Evolutionary conservation across 2,797 vertebrate genomes (phyloP).

Genomic region (Okamejei kenojei): DNA sequence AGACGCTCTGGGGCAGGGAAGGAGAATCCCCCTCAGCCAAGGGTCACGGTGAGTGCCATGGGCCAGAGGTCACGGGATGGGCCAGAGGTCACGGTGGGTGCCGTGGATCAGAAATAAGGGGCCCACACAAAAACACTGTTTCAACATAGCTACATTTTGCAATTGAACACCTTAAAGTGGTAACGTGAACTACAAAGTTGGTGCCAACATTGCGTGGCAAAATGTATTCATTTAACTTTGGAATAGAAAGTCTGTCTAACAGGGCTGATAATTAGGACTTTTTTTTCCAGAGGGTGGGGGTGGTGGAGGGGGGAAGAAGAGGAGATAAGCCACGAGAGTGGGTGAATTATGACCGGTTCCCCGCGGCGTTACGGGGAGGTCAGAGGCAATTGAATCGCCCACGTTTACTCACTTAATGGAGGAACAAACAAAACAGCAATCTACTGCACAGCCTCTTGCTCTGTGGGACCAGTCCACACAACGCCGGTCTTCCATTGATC

Average conservation of each 20-base stretch:
- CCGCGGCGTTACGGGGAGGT: neutral
- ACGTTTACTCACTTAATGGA: neutral
- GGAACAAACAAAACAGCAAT: neutral
- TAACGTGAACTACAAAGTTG: neutral
- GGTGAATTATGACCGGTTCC: neutral
- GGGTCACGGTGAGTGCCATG: too few species aligned
- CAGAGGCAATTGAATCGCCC: neutral
- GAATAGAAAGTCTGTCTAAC: neutral
- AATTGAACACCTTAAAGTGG: neutral
- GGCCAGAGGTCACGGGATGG: neutral
- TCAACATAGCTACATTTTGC: neutral
- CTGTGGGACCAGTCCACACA: neutral
- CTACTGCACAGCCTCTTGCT: neutral
- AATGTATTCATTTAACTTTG: neutral
- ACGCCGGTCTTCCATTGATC: neutral
- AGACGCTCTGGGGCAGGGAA: neutral
- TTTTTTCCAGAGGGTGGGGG: neutral
- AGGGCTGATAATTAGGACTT: neutral
- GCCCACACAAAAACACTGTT: neutral
- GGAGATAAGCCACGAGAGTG: too few species aligned
- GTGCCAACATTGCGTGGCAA: neutral
- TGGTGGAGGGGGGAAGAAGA: too few species aligned
- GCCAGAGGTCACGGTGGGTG: too few species aligned
- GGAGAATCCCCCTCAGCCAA: too few species aligned
- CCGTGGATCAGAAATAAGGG: too few species aligned